Percentiles rank a stretch among this genome's conserved stretches.
Conservation (phyloP, 2,113 vertebrate species). For the Globicephala melas region DNA sequence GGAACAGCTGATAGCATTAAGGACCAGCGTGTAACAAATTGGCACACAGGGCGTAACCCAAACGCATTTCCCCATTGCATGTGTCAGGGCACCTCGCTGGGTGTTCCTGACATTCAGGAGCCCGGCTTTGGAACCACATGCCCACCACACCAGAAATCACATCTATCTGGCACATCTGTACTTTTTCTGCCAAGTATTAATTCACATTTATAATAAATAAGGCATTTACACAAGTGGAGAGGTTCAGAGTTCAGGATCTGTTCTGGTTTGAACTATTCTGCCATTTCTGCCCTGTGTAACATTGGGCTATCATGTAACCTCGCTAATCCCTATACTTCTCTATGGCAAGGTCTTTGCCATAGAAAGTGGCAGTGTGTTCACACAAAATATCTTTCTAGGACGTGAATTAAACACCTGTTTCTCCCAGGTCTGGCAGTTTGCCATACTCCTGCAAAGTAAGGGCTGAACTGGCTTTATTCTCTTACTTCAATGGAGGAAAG, state of each 20-base stretch:
- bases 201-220: neutral
- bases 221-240: neutral
- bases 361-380: neutral
- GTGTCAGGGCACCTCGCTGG: neutral
- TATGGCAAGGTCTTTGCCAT: neutral
- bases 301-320: neutral
- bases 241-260: neutral
- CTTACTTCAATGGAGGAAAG: neutral
- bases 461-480: neutral
- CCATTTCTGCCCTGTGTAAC: neutral
- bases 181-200: neutral
- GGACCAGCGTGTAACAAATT: slow-evolving; percentile 8
- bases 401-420: slow-evolving; percentile 41
- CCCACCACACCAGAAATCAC: slow-evolving; percentile 5
- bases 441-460: neutral
- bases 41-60: neutral
- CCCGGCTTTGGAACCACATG: neutral
- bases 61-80: neutral
- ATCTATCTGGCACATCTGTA: neutral
- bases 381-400: neutral
- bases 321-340: neutral
- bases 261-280: neutral
- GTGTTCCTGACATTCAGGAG: neutral
- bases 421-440: slow-evolving; percentile 24
- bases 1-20: slow-evolving; percentile 38